Percentiles rank a stretch among this genome's conserved stretches.
Evolutionary conservation across 2,888 invertebrate species (phyloP).

Genomic region (Osedax frankpressi): DNA sequence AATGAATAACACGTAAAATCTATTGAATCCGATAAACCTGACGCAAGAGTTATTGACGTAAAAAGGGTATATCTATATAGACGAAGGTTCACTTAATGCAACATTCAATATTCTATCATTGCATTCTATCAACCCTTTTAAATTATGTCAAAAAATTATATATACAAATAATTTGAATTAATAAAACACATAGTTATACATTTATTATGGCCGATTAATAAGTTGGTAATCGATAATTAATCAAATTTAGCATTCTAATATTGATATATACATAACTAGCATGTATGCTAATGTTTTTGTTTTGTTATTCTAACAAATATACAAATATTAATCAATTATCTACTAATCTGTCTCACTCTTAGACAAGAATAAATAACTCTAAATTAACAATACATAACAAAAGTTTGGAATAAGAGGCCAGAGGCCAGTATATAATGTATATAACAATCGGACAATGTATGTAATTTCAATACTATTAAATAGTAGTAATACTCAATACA

Average conservation of each 20-base stretch:
- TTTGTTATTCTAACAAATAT: neutral
- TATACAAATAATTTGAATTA: neutral
- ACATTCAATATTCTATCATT: no score
- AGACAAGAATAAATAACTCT: neutral
- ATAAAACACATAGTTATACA: no score
- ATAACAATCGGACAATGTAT: no score
- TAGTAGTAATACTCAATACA: neutral
- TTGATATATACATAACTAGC: neutral
- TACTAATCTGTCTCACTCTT: neutral
- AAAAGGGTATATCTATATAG: no score
- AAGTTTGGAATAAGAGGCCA: neutral
- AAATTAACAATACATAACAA: neutral
- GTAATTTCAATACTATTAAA: neutral
- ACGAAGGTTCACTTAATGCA: no score
- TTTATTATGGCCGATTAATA: no score
- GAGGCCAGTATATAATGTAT: no score
- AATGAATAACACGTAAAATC: no score
- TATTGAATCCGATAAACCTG: no score
- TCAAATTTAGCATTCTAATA: neutral
- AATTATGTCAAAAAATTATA: neutral
- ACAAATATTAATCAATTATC: neutral
- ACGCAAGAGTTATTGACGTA: no score
- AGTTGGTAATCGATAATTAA: no score
- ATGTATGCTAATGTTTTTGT: neutral
- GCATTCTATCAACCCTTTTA: neutral